These are phyloP conservation scores for Drosophila ercepeae DNA, from an alignment of 1,140 invertebrate species.

Conservation along the genomic window DNA sequence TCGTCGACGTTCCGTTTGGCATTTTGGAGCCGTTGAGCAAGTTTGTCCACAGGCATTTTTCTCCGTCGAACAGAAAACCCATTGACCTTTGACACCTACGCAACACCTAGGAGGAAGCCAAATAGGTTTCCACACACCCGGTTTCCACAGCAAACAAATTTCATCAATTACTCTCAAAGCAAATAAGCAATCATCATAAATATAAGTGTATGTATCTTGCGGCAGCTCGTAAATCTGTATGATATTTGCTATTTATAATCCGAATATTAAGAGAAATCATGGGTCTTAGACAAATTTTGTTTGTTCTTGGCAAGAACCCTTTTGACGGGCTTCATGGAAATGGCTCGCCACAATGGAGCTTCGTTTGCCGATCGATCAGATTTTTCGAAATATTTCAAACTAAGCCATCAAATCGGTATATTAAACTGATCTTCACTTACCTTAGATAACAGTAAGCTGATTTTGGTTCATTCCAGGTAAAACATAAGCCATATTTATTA, in stretches of 20 bases:
- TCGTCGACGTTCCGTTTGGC: constrained; percentile 50
- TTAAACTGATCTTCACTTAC: too few relatives aligned
- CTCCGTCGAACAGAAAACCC: constrained; percentile 36
- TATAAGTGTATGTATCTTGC: constrained; percentile 59
- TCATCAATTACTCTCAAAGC: constrained; percentile 72
- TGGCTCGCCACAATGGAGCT: too few relatives aligned
- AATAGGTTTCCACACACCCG: constrained; percentile 10
- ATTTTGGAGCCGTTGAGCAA: constrained; percentile 59
- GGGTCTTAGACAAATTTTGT: not conserved
- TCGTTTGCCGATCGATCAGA: too few relatives aligned
- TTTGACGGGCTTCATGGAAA: too few relatives aligned
- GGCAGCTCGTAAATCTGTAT: constrained; percentile 39
- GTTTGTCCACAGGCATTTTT: constrained; percentile 32
- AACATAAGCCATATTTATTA: too few relatives aligned
- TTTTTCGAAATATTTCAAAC: too few relatives aligned
- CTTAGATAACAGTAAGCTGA: too few relatives aligned
- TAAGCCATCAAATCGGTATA: too few relatives aligned
- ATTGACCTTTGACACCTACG: constrained; percentile 72
- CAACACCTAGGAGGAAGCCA: constrained; percentile 53
- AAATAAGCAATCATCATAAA: constrained; percentile 79
- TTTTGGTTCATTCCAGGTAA: too few relatives aligned
- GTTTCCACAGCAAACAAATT: constrained; percentile 52
- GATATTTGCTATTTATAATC: constrained; percentile 33
- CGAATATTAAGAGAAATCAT: not conserved
- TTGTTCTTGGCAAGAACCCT: too few relatives aligned